phyloP scores from a whole-genome alignment of 2,797 vertebrate genomes.

The Pyrocephalus nanus region DNA sequence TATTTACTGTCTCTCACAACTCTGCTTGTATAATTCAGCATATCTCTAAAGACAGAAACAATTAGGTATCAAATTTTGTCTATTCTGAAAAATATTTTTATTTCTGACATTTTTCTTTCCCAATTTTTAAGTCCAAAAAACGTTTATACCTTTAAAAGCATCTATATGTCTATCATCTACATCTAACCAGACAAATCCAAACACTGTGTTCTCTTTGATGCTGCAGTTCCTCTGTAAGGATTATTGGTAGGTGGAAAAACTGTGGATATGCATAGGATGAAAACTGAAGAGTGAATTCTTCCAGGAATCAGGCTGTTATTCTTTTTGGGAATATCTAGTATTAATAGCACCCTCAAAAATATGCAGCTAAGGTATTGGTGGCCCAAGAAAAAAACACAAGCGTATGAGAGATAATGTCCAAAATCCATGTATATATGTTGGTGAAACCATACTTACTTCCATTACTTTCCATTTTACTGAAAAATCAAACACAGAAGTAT shows the following conservation, averaged over 20 bases:
- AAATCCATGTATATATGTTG: rapidly evolving
- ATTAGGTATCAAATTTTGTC: neutral
- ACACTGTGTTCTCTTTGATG: rapidly evolving
- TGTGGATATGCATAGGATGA: neutral
- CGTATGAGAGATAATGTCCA: neutral
- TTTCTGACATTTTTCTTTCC: neutral
- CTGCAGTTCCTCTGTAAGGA: neutral
- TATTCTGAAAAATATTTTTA: neutral
- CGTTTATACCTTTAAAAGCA: neutral
- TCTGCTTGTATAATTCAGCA: neutral
- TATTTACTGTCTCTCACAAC: neutral
- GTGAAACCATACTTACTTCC: neutral
- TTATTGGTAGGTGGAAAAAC: neutral
- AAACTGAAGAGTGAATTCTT: neutral
- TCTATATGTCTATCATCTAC: no score
- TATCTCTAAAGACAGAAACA: neutral
- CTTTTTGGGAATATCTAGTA: neutral
- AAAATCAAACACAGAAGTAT: neutral
- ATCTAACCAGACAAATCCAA: neutral
- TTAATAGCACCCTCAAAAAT: neutral
- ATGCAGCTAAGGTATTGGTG: neutral
- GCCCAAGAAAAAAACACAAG: neutral
- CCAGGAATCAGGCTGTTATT: neutral
- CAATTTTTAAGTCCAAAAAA: neutral
- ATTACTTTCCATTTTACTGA: neutral